Evolutionary conservation across 2,888 invertebrate genomes (phyloP), one percentile per base, ranked within the genome.

Genomic region (Limnephilus auricula): DNA sequence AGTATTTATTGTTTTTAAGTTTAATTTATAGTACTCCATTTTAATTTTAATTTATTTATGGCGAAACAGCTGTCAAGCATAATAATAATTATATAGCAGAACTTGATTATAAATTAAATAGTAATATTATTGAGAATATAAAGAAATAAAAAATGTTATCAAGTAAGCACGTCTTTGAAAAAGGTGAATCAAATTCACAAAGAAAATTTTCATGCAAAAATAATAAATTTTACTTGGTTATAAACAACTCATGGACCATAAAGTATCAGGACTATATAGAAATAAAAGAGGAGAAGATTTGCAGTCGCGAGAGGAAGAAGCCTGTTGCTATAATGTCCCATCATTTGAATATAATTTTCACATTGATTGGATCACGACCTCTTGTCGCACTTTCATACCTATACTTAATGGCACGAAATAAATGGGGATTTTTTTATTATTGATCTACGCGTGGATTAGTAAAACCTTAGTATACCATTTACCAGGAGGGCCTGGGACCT

Each of bases 281-380:
- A 79, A 50, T 37, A 31, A 45, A 89, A 45, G 50, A 80, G 45
- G n/a, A 89, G 15, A 80, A 40, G 40, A 45, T 79, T 80, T 80
- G 45, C 80, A 37, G 87, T 50, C 90, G 25, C 30, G 84, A 82
- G 92, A 90, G 88, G 88, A 91, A 82, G 90, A 65, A 90, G 50
- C 87, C 85, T 84, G 82, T 80, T 83, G 80, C 89, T 80, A 91
- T 90, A 90, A 91, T 90, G 91, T 90, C 91, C 89, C 86, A 90
- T 89, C 91, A 90, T 92, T 92, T 91, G 90, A 92, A 92, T 92
- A 92, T 90, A 92, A 92, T 92, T 92, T 92, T 91, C 90, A 87
- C 85, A 50, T 90, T 91, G 92, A 92, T 92, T 91, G 90, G 90
- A 89, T 92, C 83, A 80, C 89, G 89, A 88, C 50, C 90, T 91